phyloP scores from a whole-genome alignment of 2,797 vertebrate species.

The Hephaestus fuliginosus region DNA sequence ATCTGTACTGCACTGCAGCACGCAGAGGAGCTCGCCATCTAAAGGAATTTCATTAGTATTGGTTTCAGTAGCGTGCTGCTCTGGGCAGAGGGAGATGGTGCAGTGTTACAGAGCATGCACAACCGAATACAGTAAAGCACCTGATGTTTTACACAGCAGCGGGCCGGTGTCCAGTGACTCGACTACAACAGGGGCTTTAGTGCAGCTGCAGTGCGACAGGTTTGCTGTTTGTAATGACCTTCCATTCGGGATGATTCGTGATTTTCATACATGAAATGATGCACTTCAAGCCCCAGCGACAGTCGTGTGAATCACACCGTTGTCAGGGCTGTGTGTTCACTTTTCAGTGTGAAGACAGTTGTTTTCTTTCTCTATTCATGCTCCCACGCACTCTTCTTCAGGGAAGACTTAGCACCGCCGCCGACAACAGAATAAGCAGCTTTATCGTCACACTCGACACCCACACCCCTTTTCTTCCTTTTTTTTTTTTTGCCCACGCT shows the following conservation, averaged over 20 bases:
- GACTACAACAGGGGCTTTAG: neutral
- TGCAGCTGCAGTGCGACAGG: neutral
- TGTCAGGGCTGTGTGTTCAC: slow-evolving; percentile 36
- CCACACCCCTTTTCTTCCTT: slow-evolving; percentile 35
- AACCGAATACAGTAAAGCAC: slow-evolving; percentile 39
- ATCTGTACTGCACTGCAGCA: slow-evolving; percentile 59
- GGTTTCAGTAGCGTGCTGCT: slow-evolving; percentile 34
- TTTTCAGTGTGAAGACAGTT: slow-evolving; percentile 29
- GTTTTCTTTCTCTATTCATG: slow-evolving; percentile 47
- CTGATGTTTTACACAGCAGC: neutral
- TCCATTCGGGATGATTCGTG: neutral
- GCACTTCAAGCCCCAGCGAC: slow-evolving; percentile 4
- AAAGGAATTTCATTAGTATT: slow-evolving; percentile 56
- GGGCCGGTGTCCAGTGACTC: neutral
- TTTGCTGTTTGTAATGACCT: neutral
- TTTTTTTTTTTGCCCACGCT: neutral
- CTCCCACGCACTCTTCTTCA: slow-evolving; percentile 58
- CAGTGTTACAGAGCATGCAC: slow-evolving; percentile 40
- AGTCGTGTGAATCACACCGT: slow-evolving; percentile 34
- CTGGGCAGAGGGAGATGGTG: slow-evolving; percentile 30
- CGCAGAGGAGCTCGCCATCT: slow-evolving; percentile 29
- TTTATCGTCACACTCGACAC: slow-evolving; percentile 41
- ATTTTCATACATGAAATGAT: slow-evolving; percentile 6
- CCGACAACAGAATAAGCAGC: slow-evolving; percentile 53
- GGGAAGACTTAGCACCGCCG: slow-evolving; percentile 51